These are phyloP conservation scores for Leptopilina clavipes DNA, from an alignment of 1,140 invertebrate species.

Conservation along the genomic window DNA sequence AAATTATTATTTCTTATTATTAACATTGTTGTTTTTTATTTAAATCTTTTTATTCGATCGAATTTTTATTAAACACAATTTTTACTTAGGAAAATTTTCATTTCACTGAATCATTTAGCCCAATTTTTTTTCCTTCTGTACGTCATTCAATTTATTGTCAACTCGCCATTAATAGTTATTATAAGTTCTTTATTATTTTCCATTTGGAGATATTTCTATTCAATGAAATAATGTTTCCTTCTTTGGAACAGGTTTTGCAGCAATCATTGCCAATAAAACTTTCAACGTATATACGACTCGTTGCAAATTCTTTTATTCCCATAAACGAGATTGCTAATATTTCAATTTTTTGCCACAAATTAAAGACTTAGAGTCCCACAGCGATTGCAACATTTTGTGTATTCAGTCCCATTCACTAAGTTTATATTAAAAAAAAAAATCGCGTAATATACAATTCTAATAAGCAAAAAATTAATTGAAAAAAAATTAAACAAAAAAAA, in stretches of 20 bases:
- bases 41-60: too few species aligned
- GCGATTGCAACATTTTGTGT: neutral
- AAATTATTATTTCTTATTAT: too few species aligned
- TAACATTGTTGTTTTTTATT: too few species aligned
- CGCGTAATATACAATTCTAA: too few species aligned
- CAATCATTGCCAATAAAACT: conserved; percentile 13
- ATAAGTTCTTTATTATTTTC: conserved; percentile 14
- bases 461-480: too few species aligned
- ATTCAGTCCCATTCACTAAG: too few species aligned
- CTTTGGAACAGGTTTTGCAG: conserved; percentile 33
- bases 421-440: too few species aligned
- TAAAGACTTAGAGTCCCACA: neutral
- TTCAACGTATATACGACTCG: neutral
- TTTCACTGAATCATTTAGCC: neutral
- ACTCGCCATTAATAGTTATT: neutral
- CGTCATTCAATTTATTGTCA: too few species aligned
- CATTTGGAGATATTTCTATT: neutral
- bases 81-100: neutral
- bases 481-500: too few species aligned
- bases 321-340: conserved; percentile 32
- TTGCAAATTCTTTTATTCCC: neutral
- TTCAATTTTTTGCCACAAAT: conserved; percentile 17
- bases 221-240: conserved; percentile 26
- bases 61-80: too few species aligned
- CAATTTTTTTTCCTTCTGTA: too few species aligned